Evolutionary conservation across 2,888 invertebrate species (phyloP).

Genomic region (Leucania comma): DNA sequence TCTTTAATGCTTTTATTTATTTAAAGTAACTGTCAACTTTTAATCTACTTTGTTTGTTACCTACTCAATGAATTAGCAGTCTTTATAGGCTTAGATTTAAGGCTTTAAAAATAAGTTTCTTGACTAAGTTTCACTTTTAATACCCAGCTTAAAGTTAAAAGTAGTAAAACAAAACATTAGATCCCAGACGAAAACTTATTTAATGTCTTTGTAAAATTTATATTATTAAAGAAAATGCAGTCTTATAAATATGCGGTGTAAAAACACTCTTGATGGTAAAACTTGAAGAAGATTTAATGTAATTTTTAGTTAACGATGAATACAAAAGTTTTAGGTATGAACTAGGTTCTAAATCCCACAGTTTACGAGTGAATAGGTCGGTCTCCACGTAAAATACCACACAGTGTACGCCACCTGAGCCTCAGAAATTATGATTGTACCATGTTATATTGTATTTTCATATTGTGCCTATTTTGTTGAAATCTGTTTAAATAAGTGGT

Average conservation of each 20-base stretch:
- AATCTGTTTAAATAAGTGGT: conserved; percentile 31
- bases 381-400: conserved; percentile 65
- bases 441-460: conserved; percentile 61
- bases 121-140: conserved; percentile 41
- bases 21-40: conserved; percentile 31
- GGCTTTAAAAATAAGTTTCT: conserved; percentile 37
- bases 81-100: conserved; percentile 38
- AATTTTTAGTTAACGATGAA: conserved; percentile 68
- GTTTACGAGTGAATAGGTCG: conserved; percentile 70
- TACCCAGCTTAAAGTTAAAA: conserved; percentile 41
- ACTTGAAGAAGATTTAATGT: conserved; percentile 62
- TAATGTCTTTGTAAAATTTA: conserved; percentile 47
- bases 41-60: conserved; percentile 31
- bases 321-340: conserved; percentile 68
- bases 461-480: conserved; percentile 52
- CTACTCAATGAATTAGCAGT: conserved; percentile 31
- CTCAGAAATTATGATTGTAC: conserved; percentile 66
- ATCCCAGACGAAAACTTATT: conserved; percentile 47
- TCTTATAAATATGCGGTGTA: conserved; percentile 42
- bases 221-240: conserved; percentile 49
- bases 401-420: conserved; percentile 68
- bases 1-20: conserved; percentile 27
- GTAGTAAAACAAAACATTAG: conserved; percentile 50
- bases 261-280: conserved; percentile 47
- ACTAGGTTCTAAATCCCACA: conserved; percentile 70